phyloP scores from a whole-genome alignment of 2,113 vertebrate genomes.

The Ageneiosus marmoratus region DNA sequence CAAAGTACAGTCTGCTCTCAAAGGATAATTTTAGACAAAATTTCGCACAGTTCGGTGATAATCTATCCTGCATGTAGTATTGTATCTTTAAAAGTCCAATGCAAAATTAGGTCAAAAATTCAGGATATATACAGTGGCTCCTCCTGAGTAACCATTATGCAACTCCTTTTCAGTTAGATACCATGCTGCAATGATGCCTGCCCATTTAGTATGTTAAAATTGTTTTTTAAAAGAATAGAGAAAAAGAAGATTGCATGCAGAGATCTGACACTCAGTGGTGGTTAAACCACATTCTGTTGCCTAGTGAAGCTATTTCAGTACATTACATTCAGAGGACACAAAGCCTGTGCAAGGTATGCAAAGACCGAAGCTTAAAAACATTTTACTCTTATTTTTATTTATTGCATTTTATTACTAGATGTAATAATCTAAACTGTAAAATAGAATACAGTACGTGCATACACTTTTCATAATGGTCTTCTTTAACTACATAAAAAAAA shows the following conservation, averaged over 20 bases:
- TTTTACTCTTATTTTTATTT: neutral
- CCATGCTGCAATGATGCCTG: constrained; percentile 14
- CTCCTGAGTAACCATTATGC: constrained; percentile 9
- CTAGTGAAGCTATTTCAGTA: constrained; percentile 36
- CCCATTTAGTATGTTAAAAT: constrained; percentile 33
- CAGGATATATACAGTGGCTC: neutral
- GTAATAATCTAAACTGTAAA: neutral
- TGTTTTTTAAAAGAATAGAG: constrained; percentile 26
- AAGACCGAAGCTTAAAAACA: constrained; percentile 2
- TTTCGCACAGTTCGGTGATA: too few species aligned
- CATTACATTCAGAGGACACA: constrained; percentile 8
- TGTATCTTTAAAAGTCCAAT: neutral
- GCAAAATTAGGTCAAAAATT: constrained; percentile 4
- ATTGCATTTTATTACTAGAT: neutral
- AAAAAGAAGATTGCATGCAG: neutral
- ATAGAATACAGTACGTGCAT: neutral
- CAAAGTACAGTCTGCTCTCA: constrained; percentile 9
- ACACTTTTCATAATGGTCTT: neutral
- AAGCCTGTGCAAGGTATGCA: neutral
- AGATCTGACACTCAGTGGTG: constrained; percentile 32
- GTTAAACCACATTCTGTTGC: constrained; percentile 34
- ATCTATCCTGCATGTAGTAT: neutral
- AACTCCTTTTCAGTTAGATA: constrained; percentile 17
- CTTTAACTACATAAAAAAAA: neutral
- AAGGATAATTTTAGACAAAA: neutral